Percentiles rank a stretch among this genome's conserved stretches.
Evolutionary conservation across 2,888 invertebrate species (phyloP).

Genomic region (Coelinius sp.): DNA sequence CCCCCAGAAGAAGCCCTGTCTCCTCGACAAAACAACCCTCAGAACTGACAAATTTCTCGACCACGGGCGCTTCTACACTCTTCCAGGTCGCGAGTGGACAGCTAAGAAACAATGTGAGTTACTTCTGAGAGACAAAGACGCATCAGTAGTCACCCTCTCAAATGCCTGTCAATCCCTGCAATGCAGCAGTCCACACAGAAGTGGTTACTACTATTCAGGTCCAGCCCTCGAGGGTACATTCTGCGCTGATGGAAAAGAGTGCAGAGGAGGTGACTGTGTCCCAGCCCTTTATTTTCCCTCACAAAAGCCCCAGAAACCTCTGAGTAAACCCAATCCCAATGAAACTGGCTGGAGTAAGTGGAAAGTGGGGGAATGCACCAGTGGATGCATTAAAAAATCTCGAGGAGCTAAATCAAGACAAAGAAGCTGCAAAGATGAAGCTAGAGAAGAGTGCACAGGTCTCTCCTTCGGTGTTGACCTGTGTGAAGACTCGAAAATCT

Average conservation of each 20-base stretch:
- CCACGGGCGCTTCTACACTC: conserved; percentile 76
- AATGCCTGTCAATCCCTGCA: conserved; percentile 78
- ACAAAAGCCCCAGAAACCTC: conserved; percentile 46
- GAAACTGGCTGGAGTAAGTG: conserved; percentile 79
- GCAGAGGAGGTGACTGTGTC: conserved; percentile 62
- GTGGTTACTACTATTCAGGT: conserved; percentile 83
- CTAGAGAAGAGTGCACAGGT: conserved; percentile 49
- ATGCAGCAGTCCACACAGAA: conserved; percentile 81
- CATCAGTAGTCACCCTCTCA: conserved; percentile 71
- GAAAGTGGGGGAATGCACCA: conserved; percentile 75
- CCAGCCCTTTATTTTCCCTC: conserved; percentile 40
- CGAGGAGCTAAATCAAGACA: conserved; percentile 76
- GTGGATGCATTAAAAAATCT: conserved; percentile 78
- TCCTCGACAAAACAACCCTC: conserved; percentile 75
- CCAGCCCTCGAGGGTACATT: conserved; percentile 87
- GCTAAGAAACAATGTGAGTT: conserved; percentile 84
- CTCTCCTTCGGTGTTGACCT: conserved; percentile 73
- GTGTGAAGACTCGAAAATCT: conserved; percentile 77
- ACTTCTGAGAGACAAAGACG: conserved; percentile 79
- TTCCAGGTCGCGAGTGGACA: conserved; percentile 80
- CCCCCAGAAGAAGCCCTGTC: conserved; percentile 69
- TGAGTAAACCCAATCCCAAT: conserved; percentile 61
- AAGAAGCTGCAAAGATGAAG: conserved; percentile 72
- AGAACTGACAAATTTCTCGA: conserved; percentile 70
- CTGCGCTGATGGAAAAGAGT: conserved; percentile 78